Evolutionary conservation across 2,888 invertebrate genomes (phyloP).

Genomic region (Fabriciana adippe): DNA sequence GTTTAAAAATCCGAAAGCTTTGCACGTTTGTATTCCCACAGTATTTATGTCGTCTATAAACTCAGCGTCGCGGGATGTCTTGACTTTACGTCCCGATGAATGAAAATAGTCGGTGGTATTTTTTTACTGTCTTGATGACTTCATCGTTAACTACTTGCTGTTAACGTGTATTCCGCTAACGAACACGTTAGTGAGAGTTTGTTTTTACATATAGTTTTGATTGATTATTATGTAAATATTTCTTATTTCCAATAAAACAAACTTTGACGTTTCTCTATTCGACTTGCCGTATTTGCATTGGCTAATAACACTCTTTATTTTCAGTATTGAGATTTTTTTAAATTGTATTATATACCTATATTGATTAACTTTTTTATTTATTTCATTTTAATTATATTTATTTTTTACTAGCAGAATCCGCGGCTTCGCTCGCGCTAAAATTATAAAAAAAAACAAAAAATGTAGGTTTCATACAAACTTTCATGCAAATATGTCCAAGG

Average conservation of each 20-base stretch:
- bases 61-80: conserved; percentile 63
- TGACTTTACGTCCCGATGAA: conserved; percentile 61
- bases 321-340: no score
- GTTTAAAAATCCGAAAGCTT: conserved; percentile 39
- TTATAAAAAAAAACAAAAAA: no score
- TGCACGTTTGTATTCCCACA: conserved; percentile 47
- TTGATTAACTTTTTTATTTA: no score
- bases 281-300: no score
- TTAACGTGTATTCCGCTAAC: conserved; percentile 33
- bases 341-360: no score
- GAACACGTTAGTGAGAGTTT: conserved; percentile 26
- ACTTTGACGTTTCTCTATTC: no score
- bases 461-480: no score
- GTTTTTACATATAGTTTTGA: conserved; percentile 10
- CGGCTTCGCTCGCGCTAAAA: no score
- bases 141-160: conserved; percentile 36
- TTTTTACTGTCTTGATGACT: conserved; percentile 42
- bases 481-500: no score
- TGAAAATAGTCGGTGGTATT: conserved; percentile 61
- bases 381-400: no score
- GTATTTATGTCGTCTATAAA: conserved; percentile 78
- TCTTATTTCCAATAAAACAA: not conserved
- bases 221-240: not conserved
- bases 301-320: no score
- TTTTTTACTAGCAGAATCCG: no score